Evolutionary conservation across 2,113 vertebrate species (phyloP), one percentile per base, ranked within the genome.

Genomic region (Salvelinus fontinalis): DNA sequence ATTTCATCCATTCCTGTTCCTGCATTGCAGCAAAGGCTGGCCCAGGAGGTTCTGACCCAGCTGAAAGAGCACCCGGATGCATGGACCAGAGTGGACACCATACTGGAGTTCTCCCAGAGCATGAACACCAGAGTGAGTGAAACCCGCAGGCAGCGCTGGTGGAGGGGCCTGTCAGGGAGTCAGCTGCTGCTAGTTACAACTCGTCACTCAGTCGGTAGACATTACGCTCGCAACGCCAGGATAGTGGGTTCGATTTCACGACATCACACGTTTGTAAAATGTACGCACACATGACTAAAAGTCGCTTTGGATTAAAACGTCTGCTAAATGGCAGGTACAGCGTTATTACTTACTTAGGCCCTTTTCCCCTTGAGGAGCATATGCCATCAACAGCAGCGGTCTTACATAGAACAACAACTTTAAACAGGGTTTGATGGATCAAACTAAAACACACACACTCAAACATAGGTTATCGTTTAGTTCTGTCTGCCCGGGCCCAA

Each of bases 91-190:
- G 98, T 99, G 84, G 98, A 99, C 94, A 99, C 98, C 90, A 99
- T 99, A 93, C 93, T 99, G 81, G 98, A 99, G 88, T 99, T 99
- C 89, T 99, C 98, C 83, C 98, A 99, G 94, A 99, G 99, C 89
- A 99, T 99, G 98, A 99, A 99, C 94, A 99, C 98, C 93, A 99
- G 99, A 95, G 97, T 99, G 97, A 98, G 97, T 84, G 75, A 81
- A 80, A 80, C 81, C 85, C 82, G 87, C 16, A 4, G 51, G 51
- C 14, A 68, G 83, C 76, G 79, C 7, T 44, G 12, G 39, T 89
- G 90, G 82, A 90, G 90, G 94, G 91, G 88, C 5, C 95, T 96
- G 96, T 95, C 94, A 96, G 95, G 95, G 96, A 95, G 95, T 76
- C 16, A 18, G 51, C 14, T 18, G 79, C 81, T 87, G 69, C 70